Evolutionary conservation across 2,113 vertebrate species (phyloP).

Genomic region (Proteles cristata): DNA sequence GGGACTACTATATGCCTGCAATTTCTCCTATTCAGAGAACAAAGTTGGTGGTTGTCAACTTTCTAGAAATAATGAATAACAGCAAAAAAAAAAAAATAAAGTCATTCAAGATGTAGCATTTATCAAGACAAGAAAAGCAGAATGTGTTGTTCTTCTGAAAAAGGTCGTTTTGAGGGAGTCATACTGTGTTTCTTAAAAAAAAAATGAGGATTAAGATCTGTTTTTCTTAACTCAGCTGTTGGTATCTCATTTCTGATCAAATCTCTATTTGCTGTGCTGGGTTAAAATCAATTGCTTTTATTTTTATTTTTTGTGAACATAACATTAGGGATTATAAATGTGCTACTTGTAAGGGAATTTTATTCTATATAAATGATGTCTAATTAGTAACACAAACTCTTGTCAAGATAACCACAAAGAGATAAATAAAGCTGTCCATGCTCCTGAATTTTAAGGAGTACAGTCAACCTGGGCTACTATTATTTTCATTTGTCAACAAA

Average conservation of each 20-base stretch:
- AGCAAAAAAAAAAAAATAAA: too few species aligned
- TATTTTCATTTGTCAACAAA: conserved; percentile 15
- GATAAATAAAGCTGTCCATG: conserved; percentile 60
- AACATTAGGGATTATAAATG: conserved; percentile 3
- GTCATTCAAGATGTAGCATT: background rate
- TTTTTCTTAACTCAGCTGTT: conserved; percentile 50
- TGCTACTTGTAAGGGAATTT: conserved; percentile 48
- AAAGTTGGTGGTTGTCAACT: background rate
- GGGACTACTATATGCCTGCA: background rate
- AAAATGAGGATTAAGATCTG: background rate
- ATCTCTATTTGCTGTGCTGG: background rate
- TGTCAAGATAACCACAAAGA: conserved; percentile 52
- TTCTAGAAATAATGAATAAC: background rate
- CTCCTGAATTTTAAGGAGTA: conserved; percentile 45
- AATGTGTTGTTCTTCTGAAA: background rate
- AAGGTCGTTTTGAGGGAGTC: background rate
- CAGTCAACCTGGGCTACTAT: background rate
- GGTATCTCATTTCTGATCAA: conserved; percentile 70
- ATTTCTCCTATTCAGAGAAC: background rate
- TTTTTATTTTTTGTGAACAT: conserved; percentile 51
- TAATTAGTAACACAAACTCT: conserved; percentile 71
- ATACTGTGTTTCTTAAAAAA: background rate
- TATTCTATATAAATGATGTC: conserved; percentile 48
- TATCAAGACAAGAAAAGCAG: conserved; percentile 34
- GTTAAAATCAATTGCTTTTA: conserved; percentile 66